A percentile compares a stretch with the other conserved stretches of the same genome.
These are phyloP conservation scores for Muntiacus reevesi DNA, from an alignment of 2,113 vertebrate genomes.

Conservation along the genomic window DNA sequence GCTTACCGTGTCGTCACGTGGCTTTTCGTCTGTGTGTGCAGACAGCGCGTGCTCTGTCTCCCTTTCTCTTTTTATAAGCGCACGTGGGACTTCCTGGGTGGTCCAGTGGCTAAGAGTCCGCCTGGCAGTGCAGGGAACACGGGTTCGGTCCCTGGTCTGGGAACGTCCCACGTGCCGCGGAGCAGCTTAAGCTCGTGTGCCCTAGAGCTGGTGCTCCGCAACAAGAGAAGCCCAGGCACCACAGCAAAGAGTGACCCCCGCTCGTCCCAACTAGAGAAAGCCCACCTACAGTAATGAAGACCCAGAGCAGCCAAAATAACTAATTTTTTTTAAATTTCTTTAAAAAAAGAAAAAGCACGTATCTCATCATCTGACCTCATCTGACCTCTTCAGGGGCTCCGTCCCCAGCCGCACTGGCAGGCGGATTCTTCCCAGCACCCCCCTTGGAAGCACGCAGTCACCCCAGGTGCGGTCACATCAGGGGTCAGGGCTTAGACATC, in stretches of 20 bases:
- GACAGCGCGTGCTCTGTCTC: accelerated
- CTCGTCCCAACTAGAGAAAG: neutral
- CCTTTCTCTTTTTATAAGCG: neutral
- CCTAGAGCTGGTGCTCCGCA: neutral
- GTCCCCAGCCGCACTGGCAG: neutral
- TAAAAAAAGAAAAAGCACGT: accelerated
- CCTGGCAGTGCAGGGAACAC: accelerated
- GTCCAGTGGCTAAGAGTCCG: neutral
- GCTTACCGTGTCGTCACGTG: accelerated
- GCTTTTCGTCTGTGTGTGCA: neutral
- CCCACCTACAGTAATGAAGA: neutral
- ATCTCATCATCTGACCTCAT: neutral
- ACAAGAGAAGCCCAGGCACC: neutral
- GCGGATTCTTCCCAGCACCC: neutral
- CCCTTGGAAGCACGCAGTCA: neutral
- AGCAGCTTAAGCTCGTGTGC: neutral
- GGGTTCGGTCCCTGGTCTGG: neutral
- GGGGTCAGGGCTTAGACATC: neutral
- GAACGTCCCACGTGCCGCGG: neutral
- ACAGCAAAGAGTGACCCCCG: neutral
- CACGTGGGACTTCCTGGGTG: neutral
- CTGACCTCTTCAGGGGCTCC: too few relatives aligned
- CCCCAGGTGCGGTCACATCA: neutral
- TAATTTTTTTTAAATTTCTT: neutral
- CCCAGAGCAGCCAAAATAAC: neutral